Evolutionary conservation across 2,888 invertebrate genomes (phyloP).

Genomic region (Masnerella sp.): DNA sequence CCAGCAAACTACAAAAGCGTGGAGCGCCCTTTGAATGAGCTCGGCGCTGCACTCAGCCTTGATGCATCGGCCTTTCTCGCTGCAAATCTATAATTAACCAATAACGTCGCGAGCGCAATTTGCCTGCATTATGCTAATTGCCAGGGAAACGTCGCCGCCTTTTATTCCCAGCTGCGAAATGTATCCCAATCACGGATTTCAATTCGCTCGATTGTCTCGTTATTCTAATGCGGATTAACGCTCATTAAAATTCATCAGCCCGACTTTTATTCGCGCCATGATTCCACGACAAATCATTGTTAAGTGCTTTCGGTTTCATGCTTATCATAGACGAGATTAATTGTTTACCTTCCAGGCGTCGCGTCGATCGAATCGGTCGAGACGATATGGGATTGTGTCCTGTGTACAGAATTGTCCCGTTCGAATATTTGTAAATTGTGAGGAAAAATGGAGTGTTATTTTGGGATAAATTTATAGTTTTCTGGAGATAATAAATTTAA

Average conservation of each 20-base stretch:
- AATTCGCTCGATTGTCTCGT: background rate
- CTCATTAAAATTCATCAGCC: slow-evolving; percentile 2
- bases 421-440: no score
- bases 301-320: background rate
- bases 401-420: no score
- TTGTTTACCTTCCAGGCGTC: no score
- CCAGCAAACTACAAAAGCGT: slow-evolving; percentile 37
- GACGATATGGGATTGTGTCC: no score
- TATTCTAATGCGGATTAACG: slow-evolving; percentile 8
- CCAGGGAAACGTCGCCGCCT: slow-evolving; percentile 17
- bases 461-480: no score
- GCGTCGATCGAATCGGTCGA: no score
- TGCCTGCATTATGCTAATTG: slow-evolving; percentile 19
- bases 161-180: slow-evolving; percentile 12
- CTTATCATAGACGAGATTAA: no score
- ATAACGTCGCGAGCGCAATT: slow-evolving; percentile 17
- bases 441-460: no score
- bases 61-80: slow-evolving; percentile 9
- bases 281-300: background rate
- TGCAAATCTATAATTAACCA: slow-evolving; percentile 14
- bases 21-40: slow-evolving; percentile 17
- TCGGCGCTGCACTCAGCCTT: slow-evolving; percentile 3
- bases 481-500: no score
- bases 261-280: background rate
- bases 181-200: slow-evolving; percentile 9